These are phyloP conservation scores for Prinia subflava DNA, from an alignment of 2,113 vertebrate genomes.

Conservation along the genomic window DNA sequence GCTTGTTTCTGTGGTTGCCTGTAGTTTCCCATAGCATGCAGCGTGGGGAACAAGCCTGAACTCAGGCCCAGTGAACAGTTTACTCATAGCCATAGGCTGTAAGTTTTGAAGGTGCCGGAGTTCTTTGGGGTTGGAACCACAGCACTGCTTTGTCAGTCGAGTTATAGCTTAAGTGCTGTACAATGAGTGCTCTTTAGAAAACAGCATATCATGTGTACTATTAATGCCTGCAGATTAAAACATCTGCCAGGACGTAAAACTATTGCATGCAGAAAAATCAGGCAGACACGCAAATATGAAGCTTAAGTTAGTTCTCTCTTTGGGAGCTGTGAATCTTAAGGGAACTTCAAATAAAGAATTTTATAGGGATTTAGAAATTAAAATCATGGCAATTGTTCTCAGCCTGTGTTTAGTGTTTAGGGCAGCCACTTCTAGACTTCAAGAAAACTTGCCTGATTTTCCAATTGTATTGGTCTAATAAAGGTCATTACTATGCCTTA, in stretches of 20 bases:
- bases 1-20: constrained; percentile 15
- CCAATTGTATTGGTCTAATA: not conserved
- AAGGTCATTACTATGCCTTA: not conserved
- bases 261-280: not conserved
- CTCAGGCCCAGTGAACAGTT: not conserved
- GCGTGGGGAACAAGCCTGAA: not conserved
- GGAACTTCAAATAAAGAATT: not conserved
- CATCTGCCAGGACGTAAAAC: not conserved
- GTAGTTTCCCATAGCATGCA: not conserved
- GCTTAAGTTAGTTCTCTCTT: not conserved
- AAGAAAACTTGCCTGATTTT: not conserved
- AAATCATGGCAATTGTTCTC: not conserved
- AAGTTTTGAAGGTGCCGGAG: not conserved
- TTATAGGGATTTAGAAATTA: not conserved
- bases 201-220: not conserved
- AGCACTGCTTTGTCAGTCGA: not conserved
- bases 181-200: not conserved
- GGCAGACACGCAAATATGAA: not conserved
- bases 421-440: not conserved
- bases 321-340: not conserved
- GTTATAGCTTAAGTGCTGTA: not conserved
- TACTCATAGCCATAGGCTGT: not conserved
- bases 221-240: not conserved
- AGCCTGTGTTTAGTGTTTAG: not conserved
- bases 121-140: not conserved